These are phyloP conservation scores for Ammodytes dubius DNA, from an alignment of 2,113 vertebrate genomes.

Conservation along the genomic window DNA sequence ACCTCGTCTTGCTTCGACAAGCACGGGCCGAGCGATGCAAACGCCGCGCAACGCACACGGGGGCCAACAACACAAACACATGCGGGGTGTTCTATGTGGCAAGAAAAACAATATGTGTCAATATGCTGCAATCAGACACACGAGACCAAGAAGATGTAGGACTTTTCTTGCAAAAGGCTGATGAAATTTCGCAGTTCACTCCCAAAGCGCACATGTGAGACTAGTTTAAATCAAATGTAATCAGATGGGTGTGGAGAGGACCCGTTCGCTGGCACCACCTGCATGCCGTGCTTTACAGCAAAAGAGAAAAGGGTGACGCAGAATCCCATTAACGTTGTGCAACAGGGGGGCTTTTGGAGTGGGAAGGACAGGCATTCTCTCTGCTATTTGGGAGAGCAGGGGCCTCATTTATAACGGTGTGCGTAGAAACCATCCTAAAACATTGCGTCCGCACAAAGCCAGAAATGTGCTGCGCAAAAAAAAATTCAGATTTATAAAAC, in stretches of 20 bases:
- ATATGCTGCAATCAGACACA: slow-evolving; percentile 30
- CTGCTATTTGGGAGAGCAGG: background rate
- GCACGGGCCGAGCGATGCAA: slow-evolving; percentile 49
- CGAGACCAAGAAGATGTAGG: background rate
- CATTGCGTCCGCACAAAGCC: no score
- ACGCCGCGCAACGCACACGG: slow-evolving; percentile 9
- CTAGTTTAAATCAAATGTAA: slow-evolving; percentile 48
- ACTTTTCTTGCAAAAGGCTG: slow-evolving; percentile 6
- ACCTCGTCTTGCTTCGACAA: slow-evolving; percentile 63
- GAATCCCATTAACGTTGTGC: slow-evolving; percentile 7
- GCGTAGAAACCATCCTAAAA: no score
- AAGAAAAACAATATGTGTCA: slow-evolving; percentile 37
- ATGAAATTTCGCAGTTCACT: slow-evolving; percentile 53
- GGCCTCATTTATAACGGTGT: no score
- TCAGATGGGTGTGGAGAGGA: slow-evolving; percentile 21
- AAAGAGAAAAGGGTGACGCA: background rate
- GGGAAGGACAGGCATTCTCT: background rate
- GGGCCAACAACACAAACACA: slow-evolving; percentile 50
- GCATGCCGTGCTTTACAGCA: background rate
- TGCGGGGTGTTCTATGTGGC: background rate
- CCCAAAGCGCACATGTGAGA: background rate
- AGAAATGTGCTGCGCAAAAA: no score
- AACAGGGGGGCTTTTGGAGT: background rate
- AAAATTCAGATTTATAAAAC: no score
- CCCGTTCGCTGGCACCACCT: slow-evolving; percentile 13